Base-by-base conservation (phyloP, 35 echinoderm and acorn worm genomes). In the Holothuria glaberrima region DNA sequence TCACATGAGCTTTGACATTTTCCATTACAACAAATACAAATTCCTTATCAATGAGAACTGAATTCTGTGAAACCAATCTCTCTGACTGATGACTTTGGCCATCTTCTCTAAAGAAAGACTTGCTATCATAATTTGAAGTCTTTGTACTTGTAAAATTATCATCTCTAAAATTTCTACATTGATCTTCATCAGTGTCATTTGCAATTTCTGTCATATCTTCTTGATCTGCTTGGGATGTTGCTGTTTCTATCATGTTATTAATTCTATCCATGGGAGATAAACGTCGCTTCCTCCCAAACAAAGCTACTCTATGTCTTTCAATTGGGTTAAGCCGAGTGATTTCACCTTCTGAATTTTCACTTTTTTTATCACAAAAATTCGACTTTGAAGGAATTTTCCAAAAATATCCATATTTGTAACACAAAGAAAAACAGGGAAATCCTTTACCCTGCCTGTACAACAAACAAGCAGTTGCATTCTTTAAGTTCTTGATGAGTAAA, bases 1-100 rank as follows among this genome's bases (percentile, higher is more conserved):
- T 48, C 34, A 82, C 90, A 82, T 92, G 74, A 25, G 76, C 82
- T 68, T 95, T 95, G 45, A 92, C 71, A 79, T 95, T 92, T 56
- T 95, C 90, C 77, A 61, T 89, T n/a, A 77, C 50, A 27, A 83
- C 86, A 19, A 92, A 52, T 5, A 89, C 72, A 48, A 89, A 83
- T 59, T 95, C 94, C 18, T 90, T 90, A 81, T 91, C 88, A 38
- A 91, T 61, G 4, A 94, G 41, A 54, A 48, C 79, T 5, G 59
- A 73, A 30, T 33, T 60, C 34, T 71, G 45, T 27, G 21, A 17
- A 24, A 5, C 63, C 22, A 6, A 33, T 20, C 77, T 28, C 29
- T 38, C 60, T 25, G 29, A 77, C 24, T 88, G 86, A 3, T 68
- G 20, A 14, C 26, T 62, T 36, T 38, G 33, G 74, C 16, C 4